A percentile compares a stretch with the other conserved stretches of the same genome.
These are phyloP conservation scores for Proisotoma minuta DNA, from an alignment of 2,888 invertebrate genomes.

Conservation along the genomic window DNA sequence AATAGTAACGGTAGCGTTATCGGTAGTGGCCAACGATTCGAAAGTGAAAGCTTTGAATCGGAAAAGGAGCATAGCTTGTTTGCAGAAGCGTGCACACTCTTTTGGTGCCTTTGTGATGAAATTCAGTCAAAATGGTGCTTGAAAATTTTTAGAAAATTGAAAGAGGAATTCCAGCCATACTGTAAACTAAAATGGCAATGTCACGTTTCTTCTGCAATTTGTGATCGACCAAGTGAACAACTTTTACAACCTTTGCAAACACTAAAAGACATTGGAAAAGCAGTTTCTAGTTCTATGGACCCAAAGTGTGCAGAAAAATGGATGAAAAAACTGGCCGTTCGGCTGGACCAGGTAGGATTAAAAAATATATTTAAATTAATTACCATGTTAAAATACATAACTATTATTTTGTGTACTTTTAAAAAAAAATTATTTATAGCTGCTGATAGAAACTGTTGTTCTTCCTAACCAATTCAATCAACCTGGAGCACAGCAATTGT, in stretches of 20 bases:
- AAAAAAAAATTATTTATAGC: constrained; percentile 21
- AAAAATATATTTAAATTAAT: neutral
- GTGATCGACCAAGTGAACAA: constrained; percentile 22
- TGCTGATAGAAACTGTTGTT: constrained; percentile 37
- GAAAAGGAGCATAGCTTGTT: constrained; percentile 33
- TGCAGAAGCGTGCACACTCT: constrained; percentile 32
- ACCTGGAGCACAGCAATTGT: constrained; percentile 32
- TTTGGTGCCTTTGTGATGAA: constrained; percentile 36
- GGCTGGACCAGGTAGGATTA: constrained; percentile 32
- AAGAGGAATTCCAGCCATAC: constrained; percentile 30
- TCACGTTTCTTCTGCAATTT: constrained; percentile 19
- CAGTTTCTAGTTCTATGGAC: constrained; percentile 34
- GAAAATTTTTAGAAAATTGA: constrained; percentile 22
- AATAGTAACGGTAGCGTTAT: too few species aligned
- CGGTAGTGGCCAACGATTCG: too few species aligned
- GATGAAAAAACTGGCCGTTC: constrained; percentile 39
- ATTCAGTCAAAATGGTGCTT: constrained; percentile 39
- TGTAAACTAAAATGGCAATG: constrained; percentile 40
- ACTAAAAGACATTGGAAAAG: constrained; percentile 27
- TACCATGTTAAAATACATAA: too few species aligned
- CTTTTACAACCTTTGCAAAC: constrained; percentile 22
- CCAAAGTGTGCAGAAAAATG: constrained; percentile 31
- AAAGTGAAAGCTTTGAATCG: neutral
- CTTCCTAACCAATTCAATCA: constrained; percentile 35
- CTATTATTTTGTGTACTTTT: neutral